Base-by-base conservation (phyloP, 2,797 vertebrate species). In the Poeciliopsis gracilis region DNA sequence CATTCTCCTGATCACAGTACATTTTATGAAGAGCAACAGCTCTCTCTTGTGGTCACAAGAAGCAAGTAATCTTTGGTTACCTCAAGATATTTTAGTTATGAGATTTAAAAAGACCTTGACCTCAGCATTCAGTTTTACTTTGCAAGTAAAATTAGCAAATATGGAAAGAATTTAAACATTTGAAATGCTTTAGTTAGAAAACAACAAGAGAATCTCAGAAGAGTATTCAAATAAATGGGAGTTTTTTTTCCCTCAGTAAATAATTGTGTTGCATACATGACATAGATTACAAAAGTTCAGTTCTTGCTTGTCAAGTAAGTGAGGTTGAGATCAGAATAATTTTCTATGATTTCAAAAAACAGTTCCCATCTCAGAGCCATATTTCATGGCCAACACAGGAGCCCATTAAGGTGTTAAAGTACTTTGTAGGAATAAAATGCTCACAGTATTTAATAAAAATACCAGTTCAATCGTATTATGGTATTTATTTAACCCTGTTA, bases 31-130 rank as follows among this genome's bases (percentile, higher is more conserved):
- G 13, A 28, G 59, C 33, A 70, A n/a, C 85, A 36, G 84, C 82
- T 36, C 86, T 84, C 86, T 75, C 84, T 83, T 75, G 86, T 91
- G 90, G 86, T 72, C 2, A 5, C 36, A 18, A 70, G 71, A 77
- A 1, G 5, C 41, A 20, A 61, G 20, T 33, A 28, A 45, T 69
- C 38, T 67, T 25, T 69, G 66, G 41, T 69, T 5, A 69, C 11
- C 5, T 63, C 38, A 45, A 49, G 16, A 43, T 38, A 25, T 72
- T 51, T 33, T 10, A 72, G 38, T 53, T 15, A 25, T 6, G 33
- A 73, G 36, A 7, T 11, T 59, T 46, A 57, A 16, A 47, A 72
- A 45, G 28, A 72, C n/a, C 11, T 53, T 38, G 2, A 67, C 7
- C 10, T 66, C 36, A 4, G 33, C 1, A 38, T 23, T 1, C 20